Conservation (phyloP, 2,888 invertebrate genomes). For the Mesodorylaimus sp. region DNA sequence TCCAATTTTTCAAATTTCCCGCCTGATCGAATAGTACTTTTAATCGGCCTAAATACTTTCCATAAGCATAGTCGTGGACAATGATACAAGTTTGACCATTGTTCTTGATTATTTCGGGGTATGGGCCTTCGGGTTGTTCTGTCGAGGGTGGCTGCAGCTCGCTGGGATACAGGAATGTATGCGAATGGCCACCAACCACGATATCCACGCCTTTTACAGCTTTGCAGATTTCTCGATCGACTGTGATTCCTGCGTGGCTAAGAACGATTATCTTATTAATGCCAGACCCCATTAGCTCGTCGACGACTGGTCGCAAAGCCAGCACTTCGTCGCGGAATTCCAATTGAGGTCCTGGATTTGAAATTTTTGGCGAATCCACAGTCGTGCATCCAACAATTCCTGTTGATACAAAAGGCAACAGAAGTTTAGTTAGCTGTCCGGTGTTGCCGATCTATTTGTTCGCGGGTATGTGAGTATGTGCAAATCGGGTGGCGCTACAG, state of each 20-base stretch:
- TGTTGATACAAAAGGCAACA: too few relatives aligned
- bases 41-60: slow-evolving; percentile 68
- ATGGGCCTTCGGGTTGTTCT: slow-evolving; percentile 8
- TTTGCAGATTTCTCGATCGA: slow-evolving; percentile 55
- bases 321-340: slow-evolving; percentile 3
- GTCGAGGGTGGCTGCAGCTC: slow-evolving; percentile 8
- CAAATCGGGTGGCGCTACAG: too few relatives aligned
- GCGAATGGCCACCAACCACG: slow-evolving; percentile 74
- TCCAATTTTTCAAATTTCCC: slow-evolving; percentile 48
- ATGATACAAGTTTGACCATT: slow-evolving; percentile 32
- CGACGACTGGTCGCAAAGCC: slow-evolving; percentile 19
- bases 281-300: slow-evolving; percentile 35
- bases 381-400: slow-evolving; percentile 25
- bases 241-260: slow-evolving; percentile 65
- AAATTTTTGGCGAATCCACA: background rate
- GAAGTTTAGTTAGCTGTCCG: too few relatives aligned
- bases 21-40: slow-evolving; percentile 48
- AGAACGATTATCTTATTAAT: slow-evolving; percentile 64
- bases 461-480: too few relatives aligned
- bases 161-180: slow-evolving; percentile 70
- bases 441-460: too few relatives aligned
- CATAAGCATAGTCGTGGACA: slow-evolving; percentile 72
- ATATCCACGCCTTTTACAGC: slow-evolving; percentile 60
- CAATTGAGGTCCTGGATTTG: background rate
- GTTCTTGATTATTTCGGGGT: slow-evolving; percentile 7